Percentiles rank a stretch among this genome's conserved stretches.
phyloP scores from a whole-genome alignment of 2,888 invertebrate genomes.

The Alitta virens region DNA sequence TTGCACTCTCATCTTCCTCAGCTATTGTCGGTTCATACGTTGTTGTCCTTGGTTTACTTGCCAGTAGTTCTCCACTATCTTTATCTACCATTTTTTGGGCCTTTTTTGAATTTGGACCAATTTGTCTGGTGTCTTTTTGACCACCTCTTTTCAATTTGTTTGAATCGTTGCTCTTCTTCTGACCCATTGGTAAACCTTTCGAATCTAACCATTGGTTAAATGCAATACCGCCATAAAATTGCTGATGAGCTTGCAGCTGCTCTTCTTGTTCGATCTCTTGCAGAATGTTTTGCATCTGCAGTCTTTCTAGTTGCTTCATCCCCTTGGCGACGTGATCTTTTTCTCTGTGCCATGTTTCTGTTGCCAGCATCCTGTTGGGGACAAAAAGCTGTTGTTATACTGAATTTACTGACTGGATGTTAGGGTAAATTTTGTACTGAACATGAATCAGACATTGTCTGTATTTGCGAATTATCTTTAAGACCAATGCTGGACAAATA shows the following conservation, averaged over 20 bases:
- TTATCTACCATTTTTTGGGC: too few relatives aligned
- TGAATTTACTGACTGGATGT: too few relatives aligned
- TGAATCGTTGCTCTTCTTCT: not conserved
- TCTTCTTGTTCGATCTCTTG: conserved; percentile 48
- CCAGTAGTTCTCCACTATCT: not conserved
- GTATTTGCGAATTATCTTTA: too few relatives aligned
- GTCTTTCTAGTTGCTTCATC: conserved; percentile 44
- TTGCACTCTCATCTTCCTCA: not conserved
- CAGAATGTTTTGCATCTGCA: conserved; percentile 52
- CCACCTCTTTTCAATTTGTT: conserved; percentile 12
- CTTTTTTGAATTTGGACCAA: not conserved
- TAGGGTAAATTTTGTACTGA: too few relatives aligned
- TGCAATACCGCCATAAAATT: conserved; percentile 46
- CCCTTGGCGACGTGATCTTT: conserved; percentile 51
- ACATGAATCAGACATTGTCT: too few relatives aligned
- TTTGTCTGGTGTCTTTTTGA: conserved; percentile 14
- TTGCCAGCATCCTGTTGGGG: conserved; percentile 53
- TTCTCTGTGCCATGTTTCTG: conserved; percentile 54
- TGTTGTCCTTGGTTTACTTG: not conserved
- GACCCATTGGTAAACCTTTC: conserved; percentile 24
- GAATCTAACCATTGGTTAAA: conserved; percentile 43
- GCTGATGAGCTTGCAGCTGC: conserved; percentile 40
- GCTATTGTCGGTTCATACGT: not conserved
- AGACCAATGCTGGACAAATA: too few relatives aligned
- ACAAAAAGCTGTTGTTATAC: too few relatives aligned